Base-by-base conservation (phyloP, 1,140 invertebrate species). In the Neuroterus valhalla region DNA sequence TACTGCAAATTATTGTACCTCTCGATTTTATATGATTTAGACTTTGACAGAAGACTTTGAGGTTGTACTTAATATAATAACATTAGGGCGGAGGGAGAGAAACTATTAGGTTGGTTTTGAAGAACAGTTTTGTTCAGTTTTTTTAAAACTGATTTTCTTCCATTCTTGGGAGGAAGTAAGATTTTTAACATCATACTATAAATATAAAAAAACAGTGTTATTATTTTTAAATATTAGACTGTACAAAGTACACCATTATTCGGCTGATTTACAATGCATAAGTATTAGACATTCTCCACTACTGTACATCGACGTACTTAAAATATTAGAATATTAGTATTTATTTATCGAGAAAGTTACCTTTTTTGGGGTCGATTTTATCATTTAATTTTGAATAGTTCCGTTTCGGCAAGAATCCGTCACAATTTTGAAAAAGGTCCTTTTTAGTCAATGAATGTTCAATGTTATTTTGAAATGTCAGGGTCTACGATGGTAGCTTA, bases 401-500 rank as follows among this genome's bases (percentile, higher is more conserved):
- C 12, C 6, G 26, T 46, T 66, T 72, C 21, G 48, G 38, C 6
- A 38, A 42, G 67, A 72, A 31, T 31, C 55, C 42, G 66, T 73
- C 66, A 67, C 45, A 50, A 72, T 67, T 72, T 67, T 48, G 14
- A 19, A 55, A 71, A 73, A 68, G 71, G 71, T 73, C 66, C 71
- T 73, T 73, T 68, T 73, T 68, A 73, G 23, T 73, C 14, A 52
- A 68, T 19, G 43, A 38, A 67, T 72, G 71, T 72, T 72, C 45
- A 48, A 21, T 45, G 71, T 67, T 67, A 19, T 48, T 67, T 21
- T 66, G n/a, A 66, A 31, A 52, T 19, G 67, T 72, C 44, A 79
- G 72, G 73, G 52, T 73, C 43, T 74, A 52, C 31, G 52, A 21
- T 48, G 23, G 70, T 72, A 77, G 75, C 76, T 82, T 76, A 50